Percentiles rank a stretch among this genome's conserved stretches.
Evolutionary conservation across 2,113 vertebrate species (phyloP).

Genomic region (Epinephelus cyanopodus): DNA sequence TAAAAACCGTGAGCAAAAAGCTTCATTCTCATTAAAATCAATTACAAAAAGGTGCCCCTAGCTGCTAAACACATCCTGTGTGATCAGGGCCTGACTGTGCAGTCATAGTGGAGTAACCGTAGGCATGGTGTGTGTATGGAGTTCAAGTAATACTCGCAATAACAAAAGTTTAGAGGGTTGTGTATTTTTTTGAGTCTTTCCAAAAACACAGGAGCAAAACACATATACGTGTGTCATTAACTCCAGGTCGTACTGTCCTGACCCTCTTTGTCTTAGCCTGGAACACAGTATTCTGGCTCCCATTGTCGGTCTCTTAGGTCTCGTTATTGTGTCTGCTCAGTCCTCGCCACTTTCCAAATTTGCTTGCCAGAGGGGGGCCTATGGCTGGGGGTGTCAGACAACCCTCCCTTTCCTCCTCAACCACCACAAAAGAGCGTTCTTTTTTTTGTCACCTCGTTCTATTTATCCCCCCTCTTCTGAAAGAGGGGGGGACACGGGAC

Average conservation of each 20-base stretch:
- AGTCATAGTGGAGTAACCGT: background rate
- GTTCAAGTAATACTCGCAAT: background rate
- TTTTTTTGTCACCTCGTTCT: constrained; percentile 51
- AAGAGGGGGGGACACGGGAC: background rate
- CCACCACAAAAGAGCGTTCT: constrained; percentile 45
- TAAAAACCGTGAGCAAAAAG: too few relatives aligned
- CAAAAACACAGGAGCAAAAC: background rate
- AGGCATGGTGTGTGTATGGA: too few relatives aligned
- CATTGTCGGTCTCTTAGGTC: constrained; percentile 25
- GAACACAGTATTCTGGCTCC: constrained; percentile 23
- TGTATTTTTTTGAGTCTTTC: background rate
- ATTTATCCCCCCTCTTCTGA: constrained; percentile 39
- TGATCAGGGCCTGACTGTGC: too few relatives aligned
- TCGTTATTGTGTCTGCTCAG: constrained; percentile 37
- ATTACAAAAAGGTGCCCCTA: too few relatives aligned
- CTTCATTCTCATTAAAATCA: too few relatives aligned
- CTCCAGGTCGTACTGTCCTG: constrained; percentile 20
- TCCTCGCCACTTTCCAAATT: constrained; percentile 34
- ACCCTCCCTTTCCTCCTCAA: constrained; percentile 29
- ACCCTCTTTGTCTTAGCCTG: constrained; percentile 26
- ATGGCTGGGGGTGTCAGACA: constrained; percentile 31
- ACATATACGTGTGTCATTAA: background rate
- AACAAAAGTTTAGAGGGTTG: background rate
- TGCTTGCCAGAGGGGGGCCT: constrained; percentile 45
- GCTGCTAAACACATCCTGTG: too few relatives aligned